Evolutionary conservation across 2,797 vertebrate species (phyloP).

Genomic region (Siniperca undulata): DNA sequence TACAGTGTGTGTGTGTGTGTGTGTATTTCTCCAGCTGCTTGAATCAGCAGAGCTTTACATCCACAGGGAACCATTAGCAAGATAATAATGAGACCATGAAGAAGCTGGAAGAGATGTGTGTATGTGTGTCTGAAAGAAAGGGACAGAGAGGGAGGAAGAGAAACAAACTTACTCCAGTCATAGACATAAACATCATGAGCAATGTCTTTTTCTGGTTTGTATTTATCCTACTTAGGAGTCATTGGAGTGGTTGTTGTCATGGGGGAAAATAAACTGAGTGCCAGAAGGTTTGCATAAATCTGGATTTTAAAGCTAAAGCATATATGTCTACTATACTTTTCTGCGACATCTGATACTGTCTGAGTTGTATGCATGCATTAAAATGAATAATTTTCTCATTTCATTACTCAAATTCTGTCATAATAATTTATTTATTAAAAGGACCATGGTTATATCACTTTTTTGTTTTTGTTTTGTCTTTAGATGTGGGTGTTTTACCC

Average conservation of each 20-base stretch:
- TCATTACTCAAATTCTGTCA: background rate
- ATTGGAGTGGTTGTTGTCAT: slow-evolving; percentile 4
- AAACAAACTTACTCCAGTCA: slow-evolving; percentile 28
- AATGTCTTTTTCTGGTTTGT: slow-evolving; percentile 12
- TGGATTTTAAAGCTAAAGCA: slow-evolving; percentile 3
- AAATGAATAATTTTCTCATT: background rate
- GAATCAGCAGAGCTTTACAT: slow-evolving; percentile 81
- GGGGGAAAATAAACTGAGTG: background rate
- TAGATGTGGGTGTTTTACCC: background rate
- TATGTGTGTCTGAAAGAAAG: slow-evolving; percentile 27
- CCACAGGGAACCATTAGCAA: slow-evolving; percentile 81
- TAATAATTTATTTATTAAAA: background rate
- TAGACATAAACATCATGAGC: slow-evolving; percentile 29
- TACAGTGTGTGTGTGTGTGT: slow-evolving; percentile 17
- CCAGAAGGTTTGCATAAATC: background rate
- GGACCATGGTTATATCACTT: background rate
- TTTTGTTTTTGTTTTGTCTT: background rate
- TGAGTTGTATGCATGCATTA: background rate
- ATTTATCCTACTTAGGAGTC: slow-evolving; percentile 10
- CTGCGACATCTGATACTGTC: background rate
- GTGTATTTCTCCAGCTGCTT: slow-evolving; percentile 73
- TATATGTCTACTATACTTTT: background rate
- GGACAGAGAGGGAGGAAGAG: slow-evolving; percentile 24
- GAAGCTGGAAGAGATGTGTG: slow-evolving; percentile 43
- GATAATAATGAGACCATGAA: slow-evolving; percentile 78